Evolutionary conservation across 2,888 invertebrate genomes (phyloP), one percentile per base, ranked within the genome.

Genomic region (Meganola albula): DNA sequence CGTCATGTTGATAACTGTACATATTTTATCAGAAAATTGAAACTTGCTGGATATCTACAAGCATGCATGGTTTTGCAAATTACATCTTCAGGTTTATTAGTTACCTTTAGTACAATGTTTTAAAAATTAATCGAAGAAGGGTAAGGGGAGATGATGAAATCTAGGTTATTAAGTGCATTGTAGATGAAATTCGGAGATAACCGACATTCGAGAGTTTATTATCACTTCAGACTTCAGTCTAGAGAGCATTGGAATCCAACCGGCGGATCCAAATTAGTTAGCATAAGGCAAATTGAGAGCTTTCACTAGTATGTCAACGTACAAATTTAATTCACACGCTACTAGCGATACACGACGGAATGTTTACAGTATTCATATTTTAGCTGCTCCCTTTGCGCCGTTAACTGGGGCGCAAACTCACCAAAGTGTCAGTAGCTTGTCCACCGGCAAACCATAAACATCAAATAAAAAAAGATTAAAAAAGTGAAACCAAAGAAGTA

Each of bases 291-390:
- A 27, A 29, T 34, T 20, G 21, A 23, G 16, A 40, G 63, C 65
- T 68, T 65, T 66, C 63, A 61, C 66, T 62, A 40, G 39, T 46
- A 48, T 55, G 49, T 49, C 51, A 59, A 68, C 59, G 43, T 46
- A 39, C 61, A 76, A 83, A 83, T 83, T 76, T 47, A 78, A 80
- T 79, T 80, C 48, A 74, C 80, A 80, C 66, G 45, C 58, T 57
- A 63, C 62, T 64, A 65, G 57, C 40, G 53, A 44, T 56, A 53
- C 48, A 62, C 57, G 59, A 62, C 66, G 61, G 46, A 52, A 42
- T 84, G 73, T 84, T 84, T 74, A 64, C 77, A 55, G 65, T 69
- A 72, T 57, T 74, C 59, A 82, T 83, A 67, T 69, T 67, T 63
- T 64, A 68, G 60, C 50, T 41, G 63, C 56, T 73, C 69, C 71